Evolutionary conservation across 2,797 vertebrate genomes (phyloP).

Genomic region (Anas flavirostris): DNA sequence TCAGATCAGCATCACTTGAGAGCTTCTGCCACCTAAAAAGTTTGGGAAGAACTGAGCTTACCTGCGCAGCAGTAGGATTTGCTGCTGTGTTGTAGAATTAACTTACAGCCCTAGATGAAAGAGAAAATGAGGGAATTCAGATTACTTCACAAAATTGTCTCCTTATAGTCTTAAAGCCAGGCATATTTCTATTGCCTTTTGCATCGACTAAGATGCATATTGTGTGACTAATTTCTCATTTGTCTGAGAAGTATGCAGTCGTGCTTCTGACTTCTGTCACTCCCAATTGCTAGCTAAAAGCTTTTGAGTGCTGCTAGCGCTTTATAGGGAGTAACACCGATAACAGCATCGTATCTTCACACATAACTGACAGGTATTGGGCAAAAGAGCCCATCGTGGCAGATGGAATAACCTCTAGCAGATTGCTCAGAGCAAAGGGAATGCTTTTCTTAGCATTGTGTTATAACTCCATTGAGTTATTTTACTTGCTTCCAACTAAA

Average conservation of each 20-base stretch:
- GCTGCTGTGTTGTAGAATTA: neutral
- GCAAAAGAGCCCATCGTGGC: rapidly evolving
- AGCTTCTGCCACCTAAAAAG: conserved; percentile 41
- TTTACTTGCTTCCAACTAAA: neutral
- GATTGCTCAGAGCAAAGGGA: neutral
- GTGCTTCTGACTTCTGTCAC: neutral
- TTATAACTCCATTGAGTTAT: neutral
- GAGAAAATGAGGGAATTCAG: neutral
- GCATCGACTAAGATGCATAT: neutral
- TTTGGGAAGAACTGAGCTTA: conserved; percentile 26
- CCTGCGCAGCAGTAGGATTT: neutral
- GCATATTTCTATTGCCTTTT: neutral
- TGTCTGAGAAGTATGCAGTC: neutral
- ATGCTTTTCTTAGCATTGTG: neutral
- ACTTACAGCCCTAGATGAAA: neutral
- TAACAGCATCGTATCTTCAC: neutral
- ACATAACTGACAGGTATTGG: neutral
- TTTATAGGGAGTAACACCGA: neutral
- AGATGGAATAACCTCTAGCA: neutral
- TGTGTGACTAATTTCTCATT: neutral
- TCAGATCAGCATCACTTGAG: neutral
- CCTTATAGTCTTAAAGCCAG: neutral
- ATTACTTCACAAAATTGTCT: neutral
- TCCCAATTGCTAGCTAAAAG: neutral
- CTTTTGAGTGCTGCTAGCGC: neutral